A percentile compares a stretch with the other conserved stretches of the same genome.
phyloP scores from a whole-genome alignment of 2,888 invertebrate species.

The Drosophila vallismaia region DNA sequence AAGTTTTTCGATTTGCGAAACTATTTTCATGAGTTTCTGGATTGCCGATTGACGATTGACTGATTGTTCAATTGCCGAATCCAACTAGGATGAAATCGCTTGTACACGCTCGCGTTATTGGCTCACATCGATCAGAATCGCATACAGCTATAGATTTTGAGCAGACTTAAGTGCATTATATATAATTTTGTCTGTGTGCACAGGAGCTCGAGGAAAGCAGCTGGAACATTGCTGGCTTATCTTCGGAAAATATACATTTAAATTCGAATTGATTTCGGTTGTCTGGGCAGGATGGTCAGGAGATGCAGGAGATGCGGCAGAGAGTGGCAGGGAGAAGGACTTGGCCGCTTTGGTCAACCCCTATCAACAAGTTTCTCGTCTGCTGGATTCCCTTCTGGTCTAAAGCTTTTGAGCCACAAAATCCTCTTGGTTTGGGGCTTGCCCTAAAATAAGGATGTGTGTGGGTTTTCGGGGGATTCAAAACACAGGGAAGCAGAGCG shows the following conservation, averaged over 20 bases:
- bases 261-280: constrained; percentile 65
- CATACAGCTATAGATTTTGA: constrained; percentile 7
- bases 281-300: constrained; percentile 11
- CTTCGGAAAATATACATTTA: constrained; percentile 67
- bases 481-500: not conserved
- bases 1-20: constrained; percentile 66
- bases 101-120: constrained; percentile 52
- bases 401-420: constrained; percentile 67
- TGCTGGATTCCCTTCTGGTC: constrained; percentile 3
- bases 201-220: constrained; percentile 12
- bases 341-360: constrained; percentile 57
- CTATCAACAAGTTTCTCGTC: constrained; percentile 66
- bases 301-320: not conserved
- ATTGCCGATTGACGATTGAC: constrained; percentile 29
- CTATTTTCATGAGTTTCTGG: constrained; percentile 51
- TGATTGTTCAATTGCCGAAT: constrained; percentile 43
- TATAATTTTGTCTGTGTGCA: constrained; percentile 28
- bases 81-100: constrained; percentile 63
- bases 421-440: constrained; percentile 49
- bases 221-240: constrained; percentile 44
- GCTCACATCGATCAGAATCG: constrained; percentile 57
- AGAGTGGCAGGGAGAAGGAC: constrained; percentile 1
- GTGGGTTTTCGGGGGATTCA: not conserved
- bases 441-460: not conserved
- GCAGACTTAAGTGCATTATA: constrained; percentile 64